These are phyloP conservation scores for Geopemphigus sp. DNA, from an alignment of 1,140 invertebrate species.

Conservation along the genomic window DNA sequence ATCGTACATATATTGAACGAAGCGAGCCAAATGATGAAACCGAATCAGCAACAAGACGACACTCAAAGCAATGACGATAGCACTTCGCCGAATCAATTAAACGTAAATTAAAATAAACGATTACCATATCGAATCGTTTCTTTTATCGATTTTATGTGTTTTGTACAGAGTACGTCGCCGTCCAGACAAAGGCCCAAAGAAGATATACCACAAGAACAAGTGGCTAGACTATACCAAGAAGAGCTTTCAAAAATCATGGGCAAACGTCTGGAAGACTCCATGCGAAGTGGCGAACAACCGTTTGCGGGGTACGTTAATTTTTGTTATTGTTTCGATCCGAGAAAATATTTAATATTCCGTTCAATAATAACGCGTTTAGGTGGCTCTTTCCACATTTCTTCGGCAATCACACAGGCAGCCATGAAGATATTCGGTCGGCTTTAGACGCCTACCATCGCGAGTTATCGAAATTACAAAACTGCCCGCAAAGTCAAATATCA, in stretches of 20 bases:
- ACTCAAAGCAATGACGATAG: slow-evolving; percentile 74
- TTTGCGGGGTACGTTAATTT: slow-evolving; percentile 66
- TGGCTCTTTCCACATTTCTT: slow-evolving; percentile 76
- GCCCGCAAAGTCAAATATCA: slow-evolving; percentile 48
- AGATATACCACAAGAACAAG: slow-evolving; percentile 95
- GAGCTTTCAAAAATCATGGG: slow-evolving; percentile 91
- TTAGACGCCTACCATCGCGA: slow-evolving; percentile 90
- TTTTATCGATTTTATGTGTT: slow-evolving; percentile 27
- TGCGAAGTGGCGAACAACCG: slow-evolving; percentile 53
- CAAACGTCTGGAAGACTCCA: slow-evolving; percentile 65
- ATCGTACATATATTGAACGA: slow-evolving; percentile 91
- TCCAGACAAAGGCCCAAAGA: slow-evolving; percentile 75
- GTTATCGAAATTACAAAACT: slow-evolving; percentile 69
- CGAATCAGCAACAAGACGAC: slow-evolving; percentile 60
- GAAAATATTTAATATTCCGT: not conserved
- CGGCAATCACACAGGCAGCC: slow-evolving; percentile 62
- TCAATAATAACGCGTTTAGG: not conserved
- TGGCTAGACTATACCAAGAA: slow-evolving; percentile 94
- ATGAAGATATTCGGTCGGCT: slow-evolving; percentile 83
- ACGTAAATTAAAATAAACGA: slow-evolving; percentile 1
- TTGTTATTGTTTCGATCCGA: not conserved
- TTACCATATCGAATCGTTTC: not conserved
- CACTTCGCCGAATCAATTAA: slow-evolving; percentile 67
- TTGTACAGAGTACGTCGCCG: slow-evolving; percentile 54
- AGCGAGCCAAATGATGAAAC: slow-evolving; percentile 69